Percentiles rank a stretch among this genome's conserved stretches.
These are phyloP conservation scores for Drosophila mercatorum DNA, from an alignment of 2,888 invertebrate species.

Conservation along the genomic window DNA sequence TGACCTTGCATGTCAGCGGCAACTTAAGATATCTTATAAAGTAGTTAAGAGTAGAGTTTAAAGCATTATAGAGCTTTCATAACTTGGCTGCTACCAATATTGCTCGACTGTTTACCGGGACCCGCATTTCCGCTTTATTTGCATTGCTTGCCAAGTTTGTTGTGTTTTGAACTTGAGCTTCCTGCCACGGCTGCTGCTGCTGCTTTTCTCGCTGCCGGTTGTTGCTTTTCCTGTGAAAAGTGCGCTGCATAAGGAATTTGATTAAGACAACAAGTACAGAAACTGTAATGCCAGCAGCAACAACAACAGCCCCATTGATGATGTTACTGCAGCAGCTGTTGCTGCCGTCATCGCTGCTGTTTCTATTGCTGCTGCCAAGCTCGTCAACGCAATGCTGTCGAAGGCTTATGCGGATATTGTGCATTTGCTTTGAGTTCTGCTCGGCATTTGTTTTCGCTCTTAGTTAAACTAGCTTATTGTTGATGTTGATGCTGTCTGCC, in stretches of 20 bases:
- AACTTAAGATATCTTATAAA: constrained; percentile 41
- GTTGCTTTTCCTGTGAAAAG: constrained; percentile 70
- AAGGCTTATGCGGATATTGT: constrained; percentile 77
- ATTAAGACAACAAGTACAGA: constrained; percentile 71
- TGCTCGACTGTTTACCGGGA: constrained; percentile 39
- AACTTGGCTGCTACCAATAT: constrained; percentile 41
- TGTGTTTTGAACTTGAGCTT: constrained; percentile 78
- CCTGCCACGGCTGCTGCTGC: constrained; percentile 57
- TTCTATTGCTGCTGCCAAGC: constrained; percentile 31
- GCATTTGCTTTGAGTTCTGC: constrained; percentile 68
- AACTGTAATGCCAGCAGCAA: constrained; percentile 44
- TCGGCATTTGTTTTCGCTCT: constrained; percentile 71
- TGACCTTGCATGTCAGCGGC: constrained; percentile 54
- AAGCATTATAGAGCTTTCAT: constrained; percentile 63
- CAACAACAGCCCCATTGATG: constrained; percentile 51
- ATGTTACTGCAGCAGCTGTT: constrained; percentile 62
- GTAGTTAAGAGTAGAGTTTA: constrained; percentile 40
- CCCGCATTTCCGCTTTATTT: constrained; percentile 79
- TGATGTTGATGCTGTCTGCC: constrained; percentile 51
- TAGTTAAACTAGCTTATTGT: constrained; percentile 75
- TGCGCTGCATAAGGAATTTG: constrained; percentile 74
- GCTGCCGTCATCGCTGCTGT: constrained; percentile 21
- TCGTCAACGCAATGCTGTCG: constrained; percentile 65
- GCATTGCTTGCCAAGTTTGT: constrained; percentile 77
- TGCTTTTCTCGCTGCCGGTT: constrained; percentile 49